Conservation (phyloP, 1,140 invertebrate species). For the Scaptomyza pallida region DNA sequence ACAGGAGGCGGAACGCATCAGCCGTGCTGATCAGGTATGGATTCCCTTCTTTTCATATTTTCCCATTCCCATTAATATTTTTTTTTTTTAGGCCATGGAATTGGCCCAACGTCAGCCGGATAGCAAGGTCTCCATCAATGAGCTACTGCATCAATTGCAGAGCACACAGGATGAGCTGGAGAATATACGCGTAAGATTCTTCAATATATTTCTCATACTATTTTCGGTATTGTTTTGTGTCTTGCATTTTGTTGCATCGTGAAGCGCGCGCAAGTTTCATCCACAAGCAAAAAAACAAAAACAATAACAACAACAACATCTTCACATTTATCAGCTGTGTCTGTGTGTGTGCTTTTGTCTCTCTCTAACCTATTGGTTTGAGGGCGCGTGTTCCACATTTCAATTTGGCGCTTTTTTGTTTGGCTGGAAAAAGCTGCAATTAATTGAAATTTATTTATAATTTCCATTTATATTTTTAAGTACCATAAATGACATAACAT, state of each 20-base stretch:
- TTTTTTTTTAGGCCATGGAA: slow-evolving; percentile 85
- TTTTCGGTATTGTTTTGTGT: slow-evolving; percentile 83
- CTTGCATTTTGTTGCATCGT: slow-evolving; percentile 84
- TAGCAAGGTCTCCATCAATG: slow-evolving; percentile 89
- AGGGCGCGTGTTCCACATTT: slow-evolving; percentile 51
- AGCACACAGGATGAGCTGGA: slow-evolving; percentile 92
- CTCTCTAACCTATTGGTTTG: slow-evolving; percentile 9
- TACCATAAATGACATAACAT: slow-evolving; percentile 47
- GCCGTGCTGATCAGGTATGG: slow-evolving; percentile 87
- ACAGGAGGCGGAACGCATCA: slow-evolving; percentile 90
- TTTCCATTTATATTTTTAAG: slow-evolving; percentile 61
- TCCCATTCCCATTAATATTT: background rate
- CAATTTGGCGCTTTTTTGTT: slow-evolving; percentile 74
- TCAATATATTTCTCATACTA: slow-evolving; percentile 82
- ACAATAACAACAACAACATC: slow-evolving; percentile 23
- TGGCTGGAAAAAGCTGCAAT: slow-evolving; percentile 69
- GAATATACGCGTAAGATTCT: slow-evolving; percentile 90
- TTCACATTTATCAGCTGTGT: slow-evolving; percentile 28
- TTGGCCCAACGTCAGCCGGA: slow-evolving; percentile 86
- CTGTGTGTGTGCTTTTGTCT: slow-evolving; percentile 19
- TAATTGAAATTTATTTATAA: slow-evolving; percentile 66
- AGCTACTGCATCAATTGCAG: slow-evolving; percentile 91
- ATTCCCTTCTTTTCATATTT: no score
- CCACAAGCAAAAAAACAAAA: slow-evolving; percentile 32
- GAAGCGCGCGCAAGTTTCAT: slow-evolving; percentile 48